Base-by-base conservation (phyloP, 2,113 vertebrate species). In the Orycteropus afer region DNA sequence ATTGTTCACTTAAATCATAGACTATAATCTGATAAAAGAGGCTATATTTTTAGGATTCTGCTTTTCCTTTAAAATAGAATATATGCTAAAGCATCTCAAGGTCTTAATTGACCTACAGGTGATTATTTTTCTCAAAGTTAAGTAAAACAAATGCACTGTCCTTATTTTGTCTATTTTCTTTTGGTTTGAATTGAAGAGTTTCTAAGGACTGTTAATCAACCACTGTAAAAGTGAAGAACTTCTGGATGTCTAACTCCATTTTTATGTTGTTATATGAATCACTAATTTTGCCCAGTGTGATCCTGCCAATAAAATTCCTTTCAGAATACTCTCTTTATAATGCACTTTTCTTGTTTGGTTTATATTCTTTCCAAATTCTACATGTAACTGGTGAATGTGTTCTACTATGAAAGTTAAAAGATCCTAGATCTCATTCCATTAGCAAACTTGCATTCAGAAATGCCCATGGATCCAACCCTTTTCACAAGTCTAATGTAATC, bases 31-130 rank as follows among this genome's bases (percentile, higher is more conserved):
- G 42, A 89, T 61, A 42, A 90, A 2, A 59, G 29, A 87, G 40
- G 5, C 7, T 93, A 47, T 18, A 32, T 89, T 84, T 86, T 32
- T 73, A 84, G 27, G 80, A 23, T 81, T 90, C 63, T 84, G 12
- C 9, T 74, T 95, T 93, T 80, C 17, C 6, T 86, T 96, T 61
- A 85, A 95, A 92, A 86, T 40, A 32, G 2, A 82, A 37, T 69
- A 55, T 45, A 53, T 55, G 7, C 4, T 86, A 83, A 73, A 92
- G 11, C 27, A 76, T 10, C 45, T 82, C n/a, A 81, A 6, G 0
- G 2, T 83, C 23, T 69, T 59, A 95, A 69, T 9, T 18, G 27
- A 74, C 3, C 5, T 65, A 86, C 91, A 82, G 47, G 9, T 47
- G 83, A 51, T 51, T 84, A n/a, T n/a, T 69, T 87, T 84, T 89